phyloP scores from a whole-genome alignment of 2,797 vertebrate species.

The Sphenopsis melanotis region DNA sequence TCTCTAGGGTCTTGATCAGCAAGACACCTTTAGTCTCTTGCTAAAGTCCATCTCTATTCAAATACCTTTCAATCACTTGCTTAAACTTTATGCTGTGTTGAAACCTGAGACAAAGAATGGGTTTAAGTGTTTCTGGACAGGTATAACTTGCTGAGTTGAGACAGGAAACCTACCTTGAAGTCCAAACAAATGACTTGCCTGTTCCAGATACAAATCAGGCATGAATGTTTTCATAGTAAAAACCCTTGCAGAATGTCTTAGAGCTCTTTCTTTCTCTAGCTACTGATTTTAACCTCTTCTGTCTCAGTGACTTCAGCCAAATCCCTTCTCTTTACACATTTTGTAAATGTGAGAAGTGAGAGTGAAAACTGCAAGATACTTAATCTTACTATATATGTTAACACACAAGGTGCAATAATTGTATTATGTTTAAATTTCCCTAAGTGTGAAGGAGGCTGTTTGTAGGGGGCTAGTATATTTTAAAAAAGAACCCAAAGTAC shows the following conservation, averaged over 20 bases:
- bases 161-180: conserved; percentile 30
- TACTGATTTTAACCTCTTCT: conserved; percentile 30
- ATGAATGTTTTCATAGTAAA: conserved; percentile 1
- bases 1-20: not conserved
- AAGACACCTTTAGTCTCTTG: not conserved
- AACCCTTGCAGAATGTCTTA: not conserved
- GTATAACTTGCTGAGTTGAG: conserved; percentile 19
- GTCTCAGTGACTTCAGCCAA: not conserved
- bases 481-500: not conserved
- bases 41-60: not conserved
- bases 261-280: not conserved
- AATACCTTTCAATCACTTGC: not conserved
- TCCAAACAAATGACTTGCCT: conserved; percentile 31
- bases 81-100: not conserved
- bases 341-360: not conserved
- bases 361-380: not conserved
- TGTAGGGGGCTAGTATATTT: not conserved
- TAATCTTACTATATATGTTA: not conserved
- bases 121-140: conserved; percentile 10
- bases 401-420: not conserved
- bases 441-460: not conserved
- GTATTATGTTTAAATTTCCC: not conserved
- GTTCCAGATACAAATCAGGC: conserved; percentile 2
- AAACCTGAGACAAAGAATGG: not conserved
- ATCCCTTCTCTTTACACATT: not conserved